Base-by-base conservation (phyloP, 2,797 vertebrate genomes). In the Eremophila alpestris region DNA sequence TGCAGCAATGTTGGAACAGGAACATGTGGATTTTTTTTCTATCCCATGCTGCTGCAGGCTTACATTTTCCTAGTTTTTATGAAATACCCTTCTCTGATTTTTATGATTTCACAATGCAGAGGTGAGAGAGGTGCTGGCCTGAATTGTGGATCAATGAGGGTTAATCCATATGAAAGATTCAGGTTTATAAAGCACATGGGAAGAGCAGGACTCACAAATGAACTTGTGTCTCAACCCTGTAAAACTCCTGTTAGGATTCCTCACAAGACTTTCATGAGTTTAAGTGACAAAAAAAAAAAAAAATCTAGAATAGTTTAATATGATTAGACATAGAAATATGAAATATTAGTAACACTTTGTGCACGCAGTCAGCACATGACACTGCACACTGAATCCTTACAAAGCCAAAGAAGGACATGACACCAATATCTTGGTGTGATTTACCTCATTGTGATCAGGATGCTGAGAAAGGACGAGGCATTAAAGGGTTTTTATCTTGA, bases 401-500 rank as follows among this genome's bases (percentile, higher is more conserved):
- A 92, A 23, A 40, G 46, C 6, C 48, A 92, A 23, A 40, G 46
- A 51, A 32, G 9, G 9, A n/a, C 24, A 45, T 17, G 8, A 32
- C 2, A 16, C 55, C 60, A 40, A 34, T 27, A 65, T 11, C 45
- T 59, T 36, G 49, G 7, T 16, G 13, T 22, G 67, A 80, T 16
- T 43, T 3, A 55, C 4, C 4, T 11, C 17, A 45, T 0, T 49
- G 20, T 3, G 2, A 48, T 13, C n/a, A 55, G 29, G 2, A 3
- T 2, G 14, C 1, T 51, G 81, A 65, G 41, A 58, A 71, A 58
- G 48, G 52, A 43, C 5, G 26, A 75, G 32, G 22, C 74, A 55
- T 10, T 73, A 17, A 34, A 75, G 74, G 16, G 26, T 19, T 51
- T 40, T 24, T 16, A 8, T 15, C 27, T 3, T 3, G 18, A 86